Conservation (phyloP, 2,888 invertebrate genomes). For the Scaptomyza flava region DNA sequence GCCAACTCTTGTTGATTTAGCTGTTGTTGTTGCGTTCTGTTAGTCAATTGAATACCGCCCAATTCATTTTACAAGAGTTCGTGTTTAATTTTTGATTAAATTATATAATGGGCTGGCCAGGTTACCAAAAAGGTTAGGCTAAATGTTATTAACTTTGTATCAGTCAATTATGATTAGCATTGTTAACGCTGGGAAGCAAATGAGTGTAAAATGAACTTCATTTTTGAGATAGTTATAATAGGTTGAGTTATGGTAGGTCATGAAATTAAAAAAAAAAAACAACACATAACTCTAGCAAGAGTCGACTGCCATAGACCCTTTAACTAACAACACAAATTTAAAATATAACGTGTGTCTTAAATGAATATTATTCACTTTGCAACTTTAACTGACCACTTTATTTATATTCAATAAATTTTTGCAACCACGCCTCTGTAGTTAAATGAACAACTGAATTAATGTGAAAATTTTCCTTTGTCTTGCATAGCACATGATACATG, state of each 20-base stretch:
- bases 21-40: constrained; percentile 10
- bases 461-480: too few relatives aligned
- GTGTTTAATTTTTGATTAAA: constrained; percentile 7
- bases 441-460: too few relatives aligned
- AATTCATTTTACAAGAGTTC: constrained; percentile 18
- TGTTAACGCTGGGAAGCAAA: constrained; percentile 17
- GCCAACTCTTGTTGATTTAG: background rate
- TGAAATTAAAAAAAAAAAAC: background rate
- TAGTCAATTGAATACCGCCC: constrained; percentile 27
- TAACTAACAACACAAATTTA: too few relatives aligned
- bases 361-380: too few relatives aligned
- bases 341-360: too few relatives aligned
- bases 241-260: constrained; percentile 18
- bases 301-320: background rate
- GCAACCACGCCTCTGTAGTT: too few relatives aligned
- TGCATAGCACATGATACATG: too few relatives aligned
- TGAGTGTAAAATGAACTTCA: background rate
- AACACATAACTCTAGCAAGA: background rate
- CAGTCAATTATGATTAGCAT: constrained; percentile 34
- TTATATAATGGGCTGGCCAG: constrained; percentile 24
- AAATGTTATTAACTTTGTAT: constrained; percentile 23
- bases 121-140: constrained; percentile 3
- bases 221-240: background rate
- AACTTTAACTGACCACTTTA: too few relatives aligned
- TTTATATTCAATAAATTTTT: too few relatives aligned